Evolutionary conservation across 2,797 vertebrate genomes (phyloP).

Genomic region (Pseudomugil gertrudae): DNA sequence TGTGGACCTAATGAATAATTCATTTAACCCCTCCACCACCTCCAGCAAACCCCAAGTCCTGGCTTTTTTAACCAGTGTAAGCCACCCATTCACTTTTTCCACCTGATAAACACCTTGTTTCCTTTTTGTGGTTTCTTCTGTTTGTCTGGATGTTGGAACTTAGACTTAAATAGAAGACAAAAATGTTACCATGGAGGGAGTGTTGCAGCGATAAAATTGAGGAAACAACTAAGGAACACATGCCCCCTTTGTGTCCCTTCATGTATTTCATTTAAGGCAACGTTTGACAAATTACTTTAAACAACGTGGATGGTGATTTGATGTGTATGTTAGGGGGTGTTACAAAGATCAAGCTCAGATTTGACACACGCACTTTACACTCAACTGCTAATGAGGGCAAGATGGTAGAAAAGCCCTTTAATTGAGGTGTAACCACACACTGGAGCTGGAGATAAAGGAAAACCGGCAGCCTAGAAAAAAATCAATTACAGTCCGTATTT

Average conservation of each 20-base stretch:
- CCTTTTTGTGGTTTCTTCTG: slow-evolving; percentile 41
- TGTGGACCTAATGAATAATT: slow-evolving; percentile 85
- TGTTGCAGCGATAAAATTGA: slow-evolving; percentile 28
- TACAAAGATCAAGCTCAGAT: slow-evolving; percentile 32
- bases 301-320: slow-evolving; percentile 57
- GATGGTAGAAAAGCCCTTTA: slow-evolving; percentile 60
- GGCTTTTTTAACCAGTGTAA: slow-evolving; percentile 59
- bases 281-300: slow-evolving; percentile 84
- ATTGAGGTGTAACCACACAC: slow-evolving; percentile 71
- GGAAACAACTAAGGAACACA: slow-evolving; percentile 69
- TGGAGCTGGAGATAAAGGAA: slow-evolving; percentile 47
- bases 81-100: slow-evolving; percentile 55
- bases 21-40: slow-evolving; percentile 77
- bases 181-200: not conserved
- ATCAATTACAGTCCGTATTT: slow-evolving; percentile 74
- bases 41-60: slow-evolving; percentile 63
- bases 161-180: slow-evolving; percentile 2
- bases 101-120: slow-evolving; percentile 53
- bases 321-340: slow-evolving; percentile 30
- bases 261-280: slow-evolving; percentile 71
- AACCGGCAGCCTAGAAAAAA: slow-evolving; percentile 57
- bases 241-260: slow-evolving; percentile 62
- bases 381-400: slow-evolving; percentile 75
- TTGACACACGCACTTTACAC: slow-evolving; percentile 23
- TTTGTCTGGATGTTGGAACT: slow-evolving; percentile 24